Evolutionary conservation across 2,113 vertebrate species (phyloP), one percentile per base, ranked within the genome.

Genomic region (Menura novaehollandiae): DNA sequence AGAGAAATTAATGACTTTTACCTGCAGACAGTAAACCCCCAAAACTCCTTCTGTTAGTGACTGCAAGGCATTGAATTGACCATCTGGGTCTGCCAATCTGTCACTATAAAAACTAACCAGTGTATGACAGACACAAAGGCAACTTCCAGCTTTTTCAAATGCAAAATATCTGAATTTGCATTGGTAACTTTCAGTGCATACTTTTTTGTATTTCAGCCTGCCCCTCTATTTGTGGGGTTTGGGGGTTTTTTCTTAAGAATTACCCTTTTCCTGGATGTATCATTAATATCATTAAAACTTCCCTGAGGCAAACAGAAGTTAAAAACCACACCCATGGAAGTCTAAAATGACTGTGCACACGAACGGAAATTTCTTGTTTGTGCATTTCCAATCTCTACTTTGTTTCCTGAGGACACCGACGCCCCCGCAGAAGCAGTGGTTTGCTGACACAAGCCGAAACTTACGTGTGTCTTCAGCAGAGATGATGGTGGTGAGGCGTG

Each of bases 401-500:
- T 20, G 23, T 2, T 47, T 22, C 24, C 15, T 5, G 52, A 71
- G 56, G 24, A 26, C 4, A 7, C 11, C 51, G 22, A 37, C 0
- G 24, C 10, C 46, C 35, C 1, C 1, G 39, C 37, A 41, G 71
- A 8, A 15, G 51, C 60, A 6, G 60, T 0, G 19, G 3, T 4
- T 13, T 2, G 60, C 83, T 2, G 32, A 12, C 28, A 30, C 63
- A 1, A 7, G 63, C 32, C 6, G 53, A 7, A 22, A 87, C 85
- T 87, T 20, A 87, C 85, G 33, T 75, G 99, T 97, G 88, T 99
- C 99, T 97, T 99, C 99, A 7, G 99, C 99, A 19, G 99, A 98
- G 93, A 99, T 99, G 89, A 98, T 98, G 88, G 98, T 98, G 49
- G 98, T 98, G 58, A 98, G 98, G 17, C 98, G 98, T 2, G 96